A percentile compares a stretch with the other conserved stretches of the same genome.
Evolutionary conservation across 2,113 vertebrate genomes (phyloP).

Genomic region (Motacilla alba): DNA sequence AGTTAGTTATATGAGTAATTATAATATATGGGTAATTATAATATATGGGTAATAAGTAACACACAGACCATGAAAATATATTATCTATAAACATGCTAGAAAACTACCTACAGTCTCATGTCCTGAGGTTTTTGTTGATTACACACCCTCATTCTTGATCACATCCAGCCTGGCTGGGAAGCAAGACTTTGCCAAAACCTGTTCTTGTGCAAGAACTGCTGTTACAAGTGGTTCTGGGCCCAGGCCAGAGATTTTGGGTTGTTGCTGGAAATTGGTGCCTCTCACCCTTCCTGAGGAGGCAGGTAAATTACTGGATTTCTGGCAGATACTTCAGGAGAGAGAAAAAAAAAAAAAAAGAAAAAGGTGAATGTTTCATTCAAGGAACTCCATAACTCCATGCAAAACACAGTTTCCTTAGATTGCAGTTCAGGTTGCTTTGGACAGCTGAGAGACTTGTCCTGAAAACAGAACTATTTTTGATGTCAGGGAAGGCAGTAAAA

Average conservation of each 20-base stretch:
- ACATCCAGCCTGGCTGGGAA: not conserved
- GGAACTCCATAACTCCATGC: not conserved
- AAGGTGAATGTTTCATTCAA: not conserved
- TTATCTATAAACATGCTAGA: not conserved
- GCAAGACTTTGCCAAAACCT: not conserved
- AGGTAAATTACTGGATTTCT: not conserved
- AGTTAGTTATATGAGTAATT: not conserved
- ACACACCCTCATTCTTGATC: not conserved
- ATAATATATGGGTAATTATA: not conserved
- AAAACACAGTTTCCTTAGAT: not conserved
- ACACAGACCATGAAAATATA: not conserved
- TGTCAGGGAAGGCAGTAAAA: not conserved
- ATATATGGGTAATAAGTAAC: not conserved
- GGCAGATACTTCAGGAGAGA: not conserved
- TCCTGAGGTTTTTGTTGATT: not conserved
- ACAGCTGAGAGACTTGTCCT: not conserved
- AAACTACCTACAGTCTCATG: not conserved
- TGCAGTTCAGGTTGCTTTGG: not conserved
- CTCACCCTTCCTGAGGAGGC: not conserved
- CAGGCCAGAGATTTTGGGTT: not conserved
- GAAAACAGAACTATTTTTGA: not conserved
- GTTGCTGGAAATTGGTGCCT: not conserved
- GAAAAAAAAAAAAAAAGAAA: not conserved
- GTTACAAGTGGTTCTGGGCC: not conserved
- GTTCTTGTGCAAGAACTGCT: not conserved